Evolutionary conservation across 2,888 invertebrate species (phyloP), one percentile per base, ranked within the genome.

Genomic region (Sinotaia quadrata): DNA sequence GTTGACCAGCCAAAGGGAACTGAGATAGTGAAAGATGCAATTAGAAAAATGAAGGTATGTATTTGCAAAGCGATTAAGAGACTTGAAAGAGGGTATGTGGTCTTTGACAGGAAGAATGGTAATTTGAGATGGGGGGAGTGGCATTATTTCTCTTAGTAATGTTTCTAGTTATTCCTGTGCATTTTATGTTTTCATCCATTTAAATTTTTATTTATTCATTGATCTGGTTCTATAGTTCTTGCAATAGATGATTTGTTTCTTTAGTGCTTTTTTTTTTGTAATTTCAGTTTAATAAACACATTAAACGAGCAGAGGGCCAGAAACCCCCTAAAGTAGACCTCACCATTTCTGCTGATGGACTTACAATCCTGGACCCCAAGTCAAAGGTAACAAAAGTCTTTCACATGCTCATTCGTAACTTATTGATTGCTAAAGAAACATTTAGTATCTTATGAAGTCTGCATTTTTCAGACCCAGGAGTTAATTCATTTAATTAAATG

Each of bases 1-100:
- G 98, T 98, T 65, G 96, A 97, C 81, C 94, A 96, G 89, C 95
- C 98, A 31, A 98, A 98, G 90, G 98, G 98, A 77, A 97, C 97
- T 80, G 97, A 98, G 88, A 95, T 98, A 54, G 97, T 98, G 8
- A 97, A 97, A 89, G 98, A 98, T 87, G 97, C 97, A 65, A 98
- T 98, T 84, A 93, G 96, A 83, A 97, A 97, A 87, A 91, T 98
- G 78, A 95, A 96, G 82, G 89, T 89, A 95, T 73, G 83, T 82
- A n/a, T n/a, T n/a, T n/a, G n/a, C n/a, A n/a, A n/a, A n/a, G n/a
- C n/a, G n/a, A n/a, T n/a, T n/a, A n/a, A n/a, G n/a, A n/a, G n/a
- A n/a, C n/a, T n/a, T n/a, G n/a, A n/a, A n/a, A n/a, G n/a, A n/a
- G n/a, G n/a, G n/a, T n/a, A n/a, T n/a, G n/a, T n/a, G n/a, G n/a